phyloP scores from a whole-genome alignment of 2,113 vertebrate species.

The Potamarius usumacintae region DNA sequence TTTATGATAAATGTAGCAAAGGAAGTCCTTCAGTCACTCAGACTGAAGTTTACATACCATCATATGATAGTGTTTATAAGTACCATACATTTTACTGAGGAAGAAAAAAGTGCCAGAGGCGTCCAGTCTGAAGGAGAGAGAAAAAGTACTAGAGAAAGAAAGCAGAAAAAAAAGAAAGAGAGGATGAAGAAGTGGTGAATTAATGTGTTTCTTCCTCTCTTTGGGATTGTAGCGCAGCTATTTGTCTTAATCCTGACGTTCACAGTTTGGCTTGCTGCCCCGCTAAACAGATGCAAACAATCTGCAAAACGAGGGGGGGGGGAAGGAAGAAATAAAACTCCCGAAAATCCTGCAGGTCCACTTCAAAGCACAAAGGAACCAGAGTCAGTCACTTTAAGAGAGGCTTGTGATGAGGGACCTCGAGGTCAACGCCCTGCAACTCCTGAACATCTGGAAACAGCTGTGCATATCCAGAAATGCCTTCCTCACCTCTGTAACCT shows the following conservation, averaged over 20 bases:
- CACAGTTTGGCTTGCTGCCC: slow-evolving; percentile 62
- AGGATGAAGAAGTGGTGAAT: slow-evolving; percentile 56
- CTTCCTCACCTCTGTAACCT: neutral
- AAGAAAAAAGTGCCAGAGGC: slow-evolving; percentile 34
- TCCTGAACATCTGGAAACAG: slow-evolving; percentile 49
- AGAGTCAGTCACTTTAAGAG: slow-evolving; percentile 26
- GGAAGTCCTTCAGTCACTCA: neutral
- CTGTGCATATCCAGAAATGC: slow-evolving; percentile 35
- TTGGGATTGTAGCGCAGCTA: slow-evolving; percentile 50
- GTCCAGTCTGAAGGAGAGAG: slow-evolving; percentile 2
- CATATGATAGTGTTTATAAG: slow-evolving; percentile 36
- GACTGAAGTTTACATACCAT: slow-evolving; percentile 13
- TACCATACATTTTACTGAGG: slow-evolving; percentile 57
- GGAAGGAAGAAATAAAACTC: slow-evolving; percentile 46
- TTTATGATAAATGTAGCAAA: neutral
- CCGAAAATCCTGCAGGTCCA: slow-evolving; percentile 34
- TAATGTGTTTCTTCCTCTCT: slow-evolving; percentile 65
- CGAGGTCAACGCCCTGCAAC: slow-evolving; percentile 32
- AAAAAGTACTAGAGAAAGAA: neutral
- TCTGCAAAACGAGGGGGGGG: slow-evolving; percentile 49
- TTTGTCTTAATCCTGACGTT: slow-evolving; percentile 65
- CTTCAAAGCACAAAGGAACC: slow-evolving; percentile 50
- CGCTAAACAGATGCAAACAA: slow-evolving; percentile 52
- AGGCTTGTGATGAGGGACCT: slow-evolving; percentile 38
- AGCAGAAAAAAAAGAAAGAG: neutral